phyloP scores from a whole-genome alignment of 2,113 vertebrate genomes.

The Ovis canadensis region DNA sequence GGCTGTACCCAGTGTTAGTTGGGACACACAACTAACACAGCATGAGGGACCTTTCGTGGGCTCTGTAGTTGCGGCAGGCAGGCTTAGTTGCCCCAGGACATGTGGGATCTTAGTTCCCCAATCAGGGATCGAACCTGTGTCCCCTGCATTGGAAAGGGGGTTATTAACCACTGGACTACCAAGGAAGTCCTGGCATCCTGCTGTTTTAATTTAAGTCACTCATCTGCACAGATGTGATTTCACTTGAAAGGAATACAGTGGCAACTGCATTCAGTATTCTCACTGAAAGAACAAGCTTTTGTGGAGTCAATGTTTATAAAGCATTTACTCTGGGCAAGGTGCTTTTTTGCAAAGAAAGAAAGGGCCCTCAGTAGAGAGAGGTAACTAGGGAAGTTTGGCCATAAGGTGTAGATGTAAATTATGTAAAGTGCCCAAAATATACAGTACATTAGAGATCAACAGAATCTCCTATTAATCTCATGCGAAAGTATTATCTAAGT shows the following conservation, averaged over 20 bases:
- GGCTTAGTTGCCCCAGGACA: not conserved
- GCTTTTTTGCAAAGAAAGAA: not conserved
- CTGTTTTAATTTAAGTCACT: not conserved
- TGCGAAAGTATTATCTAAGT: not conserved
- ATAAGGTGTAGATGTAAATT: not conserved
- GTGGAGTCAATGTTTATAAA: not conserved
- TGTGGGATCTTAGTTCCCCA: not conserved
- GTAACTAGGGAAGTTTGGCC: not conserved
- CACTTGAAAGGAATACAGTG: fast-evolving
- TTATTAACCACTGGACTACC: not conserved
- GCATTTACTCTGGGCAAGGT: not conserved
- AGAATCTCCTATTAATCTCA: not conserved
- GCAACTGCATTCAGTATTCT: not conserved
- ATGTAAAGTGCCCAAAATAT: not conserved
- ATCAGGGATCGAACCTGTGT: not conserved
- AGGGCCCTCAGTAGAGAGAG: not conserved
- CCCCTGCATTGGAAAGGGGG: not conserved
- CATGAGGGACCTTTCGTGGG: not conserved
- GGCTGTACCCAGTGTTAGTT: not conserved
- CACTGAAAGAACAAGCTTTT: not conserved
- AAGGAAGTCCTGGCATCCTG: not conserved
- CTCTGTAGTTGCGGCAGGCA: not conserved
- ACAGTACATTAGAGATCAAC: not conserved
- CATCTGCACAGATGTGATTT: fast-evolving
- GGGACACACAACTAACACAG: not conserved